Conservation (phyloP, 2,888 invertebrate genomes). For the Spisula subtruncata region DNA sequence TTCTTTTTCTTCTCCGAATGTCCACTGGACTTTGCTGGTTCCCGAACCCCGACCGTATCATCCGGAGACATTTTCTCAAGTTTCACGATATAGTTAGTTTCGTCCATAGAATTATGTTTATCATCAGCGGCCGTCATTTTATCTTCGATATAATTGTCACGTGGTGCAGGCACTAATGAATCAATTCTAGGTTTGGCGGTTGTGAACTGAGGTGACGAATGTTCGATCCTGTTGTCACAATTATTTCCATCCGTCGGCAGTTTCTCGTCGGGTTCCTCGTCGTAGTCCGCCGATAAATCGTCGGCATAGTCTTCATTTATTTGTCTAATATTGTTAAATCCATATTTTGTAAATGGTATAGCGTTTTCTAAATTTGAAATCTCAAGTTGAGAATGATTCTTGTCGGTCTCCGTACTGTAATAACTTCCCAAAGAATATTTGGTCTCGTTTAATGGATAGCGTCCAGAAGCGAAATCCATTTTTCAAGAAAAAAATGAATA, state of each 20-base stretch:
- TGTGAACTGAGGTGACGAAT: not conserved
- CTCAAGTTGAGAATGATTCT: conserved; percentile 20
- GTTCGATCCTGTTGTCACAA: conserved; percentile 31
- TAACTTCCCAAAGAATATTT: conserved; percentile 57
- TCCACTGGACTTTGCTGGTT: conserved; percentile 44
- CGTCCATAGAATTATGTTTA: conserved; percentile 50
- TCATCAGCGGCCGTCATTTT: conserved; percentile 46
- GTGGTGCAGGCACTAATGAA: not conserved
- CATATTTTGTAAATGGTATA: conserved; percentile 56
- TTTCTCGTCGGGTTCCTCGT: conserved; percentile 35
- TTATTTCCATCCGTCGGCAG: conserved; percentile 14
- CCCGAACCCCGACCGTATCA: conserved; percentile 47
- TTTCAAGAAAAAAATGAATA: conserved; percentile 61
- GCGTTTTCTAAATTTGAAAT: conserved; percentile 30
- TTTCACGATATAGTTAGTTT: conserved; percentile 71
- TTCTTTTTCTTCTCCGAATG: conserved; percentile 58
- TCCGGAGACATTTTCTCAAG: conserved; percentile 70
- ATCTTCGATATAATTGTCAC: not conserved
- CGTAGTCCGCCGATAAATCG: conserved; percentile 27
- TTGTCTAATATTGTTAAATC: conserved; percentile 39
- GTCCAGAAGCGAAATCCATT: conserved; percentile 67
- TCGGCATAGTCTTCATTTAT: conserved; percentile 27
- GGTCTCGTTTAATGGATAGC: conserved; percentile 59
- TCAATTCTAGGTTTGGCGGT: not conserved
- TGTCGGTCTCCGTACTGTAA: conserved; percentile 39